phyloP scores from a whole-genome alignment of 2,113 vertebrate species.

The Hemichromis elongatus region DNA sequence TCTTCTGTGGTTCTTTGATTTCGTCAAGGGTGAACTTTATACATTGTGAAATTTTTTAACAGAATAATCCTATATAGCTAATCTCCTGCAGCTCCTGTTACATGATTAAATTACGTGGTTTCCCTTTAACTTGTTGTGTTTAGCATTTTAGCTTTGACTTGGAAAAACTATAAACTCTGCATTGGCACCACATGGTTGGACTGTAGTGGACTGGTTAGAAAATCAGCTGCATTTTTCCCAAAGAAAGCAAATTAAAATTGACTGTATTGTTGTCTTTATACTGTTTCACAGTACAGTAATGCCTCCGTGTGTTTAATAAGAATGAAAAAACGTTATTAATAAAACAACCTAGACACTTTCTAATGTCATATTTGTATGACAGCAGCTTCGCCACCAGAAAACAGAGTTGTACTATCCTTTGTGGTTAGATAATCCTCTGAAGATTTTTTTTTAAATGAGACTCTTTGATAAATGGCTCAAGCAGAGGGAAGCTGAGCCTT shows the following conservation, averaged over 20 bases:
- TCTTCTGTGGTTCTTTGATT: neutral
- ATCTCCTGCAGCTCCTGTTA: neutral
- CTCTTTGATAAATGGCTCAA: slow-evolving; percentile 45
- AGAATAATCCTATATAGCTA: neutral
- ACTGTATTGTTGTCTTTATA: slow-evolving; percentile 9
- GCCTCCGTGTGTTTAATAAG: neutral
- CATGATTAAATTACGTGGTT: neutral
- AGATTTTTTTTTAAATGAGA: neutral
- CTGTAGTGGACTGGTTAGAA: slow-evolving; percentile 27
- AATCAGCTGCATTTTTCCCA: slow-evolving; percentile 40
- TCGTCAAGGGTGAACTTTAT: neutral
- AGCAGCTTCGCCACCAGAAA: neutral
- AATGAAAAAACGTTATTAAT: neutral
- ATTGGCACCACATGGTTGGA: slow-evolving; percentile 19
- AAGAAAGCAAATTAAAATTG: slow-evolving; percentile 48
- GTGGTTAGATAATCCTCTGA: slow-evolving; percentile 2
- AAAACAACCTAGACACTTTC: neutral
- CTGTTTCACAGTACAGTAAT: neutral
- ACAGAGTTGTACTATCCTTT: neutral
- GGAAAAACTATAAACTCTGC: slow-evolving; percentile 3
- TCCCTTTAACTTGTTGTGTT: slow-evolving; percentile 5
- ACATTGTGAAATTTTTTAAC: neutral
- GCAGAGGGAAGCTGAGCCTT: slow-evolving; percentile 11
- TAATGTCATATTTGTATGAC: neutral
- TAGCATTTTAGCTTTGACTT: slow-evolving; percentile 24